Evolutionary conservation across 2,113 vertebrate genomes (phyloP), one percentile per base, ranked within the genome.

Genomic region (Ascaphus truei): DNA sequence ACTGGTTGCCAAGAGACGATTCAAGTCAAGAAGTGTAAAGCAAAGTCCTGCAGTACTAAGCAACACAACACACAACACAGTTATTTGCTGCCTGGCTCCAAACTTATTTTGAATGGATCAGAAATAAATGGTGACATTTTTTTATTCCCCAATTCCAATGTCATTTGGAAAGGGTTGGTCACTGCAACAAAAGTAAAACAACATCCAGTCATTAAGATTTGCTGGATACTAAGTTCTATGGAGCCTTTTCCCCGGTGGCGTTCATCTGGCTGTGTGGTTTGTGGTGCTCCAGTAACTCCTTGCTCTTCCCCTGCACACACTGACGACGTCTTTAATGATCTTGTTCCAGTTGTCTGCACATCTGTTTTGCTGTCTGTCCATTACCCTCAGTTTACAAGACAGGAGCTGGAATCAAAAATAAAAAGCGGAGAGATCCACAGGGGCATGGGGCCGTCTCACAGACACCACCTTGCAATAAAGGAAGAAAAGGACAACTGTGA

Each of bases 321-420:
- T n/a, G n/a, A n/a, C 16, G 57, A 71, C 25, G 10, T 3, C 1
- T 71, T 61, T 2, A 12, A n/a, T 15, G 56, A 71, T 2, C 3
- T 71, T 45, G 56, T 60, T 11, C 57, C 34, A 9, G 34, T 61
- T 48, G 47, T 71, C 33, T 61, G 45, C 67, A 51, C 45, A 3
- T 71, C 67, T 5, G 67, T 71, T 12, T 13, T 71, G 25, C 26
- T 71, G 4, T 61, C 67, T 22, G 13, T 25, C 11, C 30, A 29
- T 11, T 25, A 71, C 13, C 56, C 67, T 10, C 57, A 71, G 1
- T 52, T 71, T 2, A 61, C 56, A 37, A 27, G 34, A 23, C 33
- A 50, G 18, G 39, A 52, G 41, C 12, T 71, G 2, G 45, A 61
- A 16, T 29, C 31, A 3, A 61, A 61, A 51, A 37, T 71, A 3